Percentiles rank a stretch among this genome's conserved stretches.
These are phyloP conservation scores for Lottia gigantea DNA, from an alignment of 2,888 invertebrate genomes.

Conservation along the genomic window DNA sequence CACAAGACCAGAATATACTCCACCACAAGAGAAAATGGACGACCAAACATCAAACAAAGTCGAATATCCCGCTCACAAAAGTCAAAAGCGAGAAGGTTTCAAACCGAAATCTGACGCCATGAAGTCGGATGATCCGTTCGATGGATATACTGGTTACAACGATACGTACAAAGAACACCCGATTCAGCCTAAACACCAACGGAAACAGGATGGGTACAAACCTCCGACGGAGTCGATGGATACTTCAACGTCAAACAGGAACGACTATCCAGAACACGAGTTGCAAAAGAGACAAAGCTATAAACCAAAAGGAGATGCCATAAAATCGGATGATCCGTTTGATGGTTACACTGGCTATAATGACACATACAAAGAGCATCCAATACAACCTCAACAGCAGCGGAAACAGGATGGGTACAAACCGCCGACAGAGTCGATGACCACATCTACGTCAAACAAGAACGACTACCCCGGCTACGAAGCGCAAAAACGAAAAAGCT, in stretches of 20 bases:
- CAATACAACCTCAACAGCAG: background rate
- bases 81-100: conserved; percentile 7
- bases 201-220: background rate
- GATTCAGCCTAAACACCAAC: background rate
- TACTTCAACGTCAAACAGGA: conserved; percentile 13
- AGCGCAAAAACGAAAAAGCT: background rate
- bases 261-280: conserved; percentile 11
- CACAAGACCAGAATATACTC: background rate
- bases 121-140: conserved; percentile 11
- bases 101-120: conserved; percentile 15
- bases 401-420: background rate
- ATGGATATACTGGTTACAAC: conserved; percentile 17
- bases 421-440: conserved; percentile 14
- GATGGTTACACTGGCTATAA: conserved; percentile 16
- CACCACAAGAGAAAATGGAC: conserved; percentile 16
- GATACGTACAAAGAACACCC: conserved; percentile 15
- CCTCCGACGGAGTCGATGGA: conserved; percentile 10
- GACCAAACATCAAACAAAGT: conserved; percentile 12
- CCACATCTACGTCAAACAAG: background rate
- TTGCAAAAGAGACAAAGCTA: conserved; percentile 4
- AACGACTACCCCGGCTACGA: background rate
- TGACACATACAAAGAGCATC: conserved; percentile 14
- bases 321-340: conserved; percentile 13
- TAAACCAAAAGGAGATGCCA: background rate
- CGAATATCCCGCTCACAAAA: conserved; percentile 12